Conservation (phyloP, 1,140 invertebrate species). For the Drosophila albomicans region DNA sequence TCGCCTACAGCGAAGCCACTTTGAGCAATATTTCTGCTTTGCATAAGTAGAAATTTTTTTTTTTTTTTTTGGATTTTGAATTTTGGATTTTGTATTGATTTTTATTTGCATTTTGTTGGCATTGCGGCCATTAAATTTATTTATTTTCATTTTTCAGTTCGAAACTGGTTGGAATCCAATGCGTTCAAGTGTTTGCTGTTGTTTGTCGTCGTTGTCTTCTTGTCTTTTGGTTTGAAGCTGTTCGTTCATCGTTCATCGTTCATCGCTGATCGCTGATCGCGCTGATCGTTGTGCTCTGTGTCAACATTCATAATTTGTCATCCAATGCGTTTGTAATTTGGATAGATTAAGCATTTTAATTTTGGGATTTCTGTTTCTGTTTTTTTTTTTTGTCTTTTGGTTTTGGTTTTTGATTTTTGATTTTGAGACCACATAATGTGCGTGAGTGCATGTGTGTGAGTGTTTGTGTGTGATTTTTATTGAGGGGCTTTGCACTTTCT, state of each 20-base stretch:
- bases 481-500: constrained; percentile 74
- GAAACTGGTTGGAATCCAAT: constrained; percentile 63
- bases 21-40: constrained; percentile 84
- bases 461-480: constrained; percentile 41
- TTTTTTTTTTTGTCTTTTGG: constrained; percentile 50
- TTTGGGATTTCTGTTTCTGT: constrained; percentile 40
- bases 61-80: constrained; percentile 35
- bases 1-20: constrained; percentile 61
- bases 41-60: constrained; percentile 80
- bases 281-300: constrained; percentile 22
- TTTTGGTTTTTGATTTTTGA: constrained; percentile 33
- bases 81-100: constrained; percentile 55
- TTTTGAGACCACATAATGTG: constrained; percentile 31
- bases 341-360: constrained; percentile 69
- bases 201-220: constrained; percentile 55
- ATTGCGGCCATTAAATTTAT: constrained; percentile 78
- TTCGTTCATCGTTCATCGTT: background rate
- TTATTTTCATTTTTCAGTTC: constrained; percentile 71
- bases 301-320: constrained; percentile 79
- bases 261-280: constrained; percentile 4
- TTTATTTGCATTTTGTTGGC: constrained; percentile 81
- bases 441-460: constrained; percentile 1
- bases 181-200: constrained; percentile 70
- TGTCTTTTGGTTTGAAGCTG: constrained; percentile 24
- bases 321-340: constrained; percentile 75